Conservation (phyloP, 2,888 invertebrate species). For the Macaria notata region DNA sequence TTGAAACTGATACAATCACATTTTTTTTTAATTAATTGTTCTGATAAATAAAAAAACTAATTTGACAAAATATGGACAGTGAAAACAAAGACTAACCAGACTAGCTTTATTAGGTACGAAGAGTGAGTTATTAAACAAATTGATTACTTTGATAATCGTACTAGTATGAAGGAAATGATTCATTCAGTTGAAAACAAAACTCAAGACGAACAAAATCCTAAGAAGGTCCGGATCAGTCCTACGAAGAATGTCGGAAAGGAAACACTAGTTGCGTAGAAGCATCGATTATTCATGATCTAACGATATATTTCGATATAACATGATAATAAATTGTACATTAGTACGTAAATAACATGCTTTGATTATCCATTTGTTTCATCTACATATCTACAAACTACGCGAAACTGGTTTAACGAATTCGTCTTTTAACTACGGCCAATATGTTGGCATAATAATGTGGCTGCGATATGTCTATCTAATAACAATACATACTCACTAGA, state of each 20-base stretch:
- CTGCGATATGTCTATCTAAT: conserved; percentile 60
- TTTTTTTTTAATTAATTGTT: too few species aligned
- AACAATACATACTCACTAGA: conserved; percentile 64
- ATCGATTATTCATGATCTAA: conserved; percentile 62
- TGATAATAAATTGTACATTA: conserved; percentile 73
- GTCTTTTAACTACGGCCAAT: conserved; percentile 66
- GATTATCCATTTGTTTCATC: conserved; percentile 58
- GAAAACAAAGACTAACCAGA: too few species aligned
- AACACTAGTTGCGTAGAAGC: conserved; percentile 65
- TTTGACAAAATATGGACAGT: too few species aligned
- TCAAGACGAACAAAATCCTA: conserved; percentile 8
- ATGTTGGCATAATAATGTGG: conserved; percentile 53
- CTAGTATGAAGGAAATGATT: too few species aligned
- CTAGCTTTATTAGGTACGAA: too few species aligned
- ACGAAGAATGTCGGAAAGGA: conserved; percentile 47
- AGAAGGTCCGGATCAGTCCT: conserved; percentile 15
- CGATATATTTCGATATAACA: conserved; percentile 72
- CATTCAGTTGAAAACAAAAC: conserved; percentile 1
- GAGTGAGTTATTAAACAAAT: too few species aligned
- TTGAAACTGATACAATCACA: conserved; percentile 5
- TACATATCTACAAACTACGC: conserved; percentile 71
- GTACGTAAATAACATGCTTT: conserved; percentile 68
- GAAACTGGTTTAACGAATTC: conserved; percentile 69
- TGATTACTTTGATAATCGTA: too few species aligned
- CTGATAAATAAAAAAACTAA: too few species aligned